A percentile compares a stretch with the other conserved stretches of the same genome.
Evolutionary conservation across 2,113 vertebrate species (phyloP).

Genomic region (Sebastes schlegelii): DNA sequence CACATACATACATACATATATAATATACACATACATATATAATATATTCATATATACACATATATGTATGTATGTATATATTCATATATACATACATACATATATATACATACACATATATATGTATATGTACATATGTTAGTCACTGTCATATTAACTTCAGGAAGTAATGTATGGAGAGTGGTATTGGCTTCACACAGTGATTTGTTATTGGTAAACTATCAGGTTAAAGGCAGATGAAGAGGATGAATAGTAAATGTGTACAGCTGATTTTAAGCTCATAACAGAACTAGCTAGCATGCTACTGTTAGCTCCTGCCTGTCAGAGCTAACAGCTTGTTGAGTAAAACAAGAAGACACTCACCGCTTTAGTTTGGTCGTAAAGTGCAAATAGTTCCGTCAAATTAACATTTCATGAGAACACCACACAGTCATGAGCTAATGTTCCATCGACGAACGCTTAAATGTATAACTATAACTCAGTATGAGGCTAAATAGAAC

Average conservation of each 20-base stretch:
- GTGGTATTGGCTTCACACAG: neutral
- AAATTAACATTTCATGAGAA: neutral
- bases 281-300: neutral
- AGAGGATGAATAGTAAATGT: no score
- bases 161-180: neutral
- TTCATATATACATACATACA: no score
- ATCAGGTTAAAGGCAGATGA: neutral
- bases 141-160: neutral
- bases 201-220: neutral
- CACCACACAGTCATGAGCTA: neutral
- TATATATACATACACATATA: no score
- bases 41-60: no score
- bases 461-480: fast-evolving
- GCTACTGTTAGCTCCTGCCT: neutral
- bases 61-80: no score
- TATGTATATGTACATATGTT: no score
- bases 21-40: no score
- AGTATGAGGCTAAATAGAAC: neutral
- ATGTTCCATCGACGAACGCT: fast-evolving
- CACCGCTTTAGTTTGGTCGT: slow-evolving; percentile 37
- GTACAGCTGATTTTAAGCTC: neutral
- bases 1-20: no score
- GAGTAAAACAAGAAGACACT: slow-evolving; percentile 52
- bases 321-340: neutral
- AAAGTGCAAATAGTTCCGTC: neutral